Percentiles rank a stretch among this genome's conserved stretches.
Conservation (phyloP, 2,113 vertebrate species). For the cat (Felis catus) region DNA sequence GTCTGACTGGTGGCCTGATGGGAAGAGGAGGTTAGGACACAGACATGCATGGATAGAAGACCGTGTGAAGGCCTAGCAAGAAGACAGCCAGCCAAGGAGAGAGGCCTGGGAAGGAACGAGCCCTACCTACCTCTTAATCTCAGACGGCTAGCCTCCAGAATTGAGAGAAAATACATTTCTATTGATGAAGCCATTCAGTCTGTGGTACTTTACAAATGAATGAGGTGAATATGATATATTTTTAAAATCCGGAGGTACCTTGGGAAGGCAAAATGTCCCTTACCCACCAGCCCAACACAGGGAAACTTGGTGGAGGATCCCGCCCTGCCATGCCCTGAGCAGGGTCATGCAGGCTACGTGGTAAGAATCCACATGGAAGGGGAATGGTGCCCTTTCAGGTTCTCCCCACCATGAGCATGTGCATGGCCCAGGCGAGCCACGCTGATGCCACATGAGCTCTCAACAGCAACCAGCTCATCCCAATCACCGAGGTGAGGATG, state of each 20-base stretch:
- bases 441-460: background rate
- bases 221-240: background rate
- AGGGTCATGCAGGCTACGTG: rapidly evolving
- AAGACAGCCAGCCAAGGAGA: background rate
- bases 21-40: background rate
- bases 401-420: background rate
- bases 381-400: background rate
- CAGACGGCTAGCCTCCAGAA: background rate
- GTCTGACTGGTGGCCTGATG: background rate
- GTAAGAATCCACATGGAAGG: background rate
- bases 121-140: background rate
- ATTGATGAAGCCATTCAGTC: background rate
- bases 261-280: background rate
- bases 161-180: background rate
- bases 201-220: background rate
- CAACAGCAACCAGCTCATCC: background rate
- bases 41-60: too few species aligned
- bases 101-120: background rate
- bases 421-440: rapidly evolving
- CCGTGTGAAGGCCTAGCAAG: background rate
- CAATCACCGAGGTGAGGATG: background rate
- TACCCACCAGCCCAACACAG: background rate
- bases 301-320: background rate
- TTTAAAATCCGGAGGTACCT: background rate
- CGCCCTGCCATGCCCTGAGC: rapidly evolving